Evolutionary conservation across 2,888 invertebrate species (phyloP), one percentile per base, ranked within the genome.

Genomic region (Lithophane socia): DNA sequence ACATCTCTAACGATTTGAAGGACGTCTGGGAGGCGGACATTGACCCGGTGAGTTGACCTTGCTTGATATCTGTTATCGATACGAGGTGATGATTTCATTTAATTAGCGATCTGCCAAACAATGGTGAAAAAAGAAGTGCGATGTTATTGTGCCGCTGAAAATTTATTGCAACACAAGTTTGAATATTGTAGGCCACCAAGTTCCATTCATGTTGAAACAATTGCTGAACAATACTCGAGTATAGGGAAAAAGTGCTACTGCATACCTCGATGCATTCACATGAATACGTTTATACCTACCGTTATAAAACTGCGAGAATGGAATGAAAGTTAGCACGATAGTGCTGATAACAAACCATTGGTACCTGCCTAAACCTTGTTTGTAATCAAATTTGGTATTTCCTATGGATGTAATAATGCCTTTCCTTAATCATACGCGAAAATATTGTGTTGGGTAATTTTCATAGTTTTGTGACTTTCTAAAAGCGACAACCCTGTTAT

Each of bases 1-100:
- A 98, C 95, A 97, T 97, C 93, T 97, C 97, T 91, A 97, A 97
- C 83, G 98, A 98, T 95, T 97, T 98, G 92, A 98, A 98, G 97
- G 98, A 98, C 95, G 97, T 98, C 92, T 98, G 98, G 98, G 98
- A 98, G 94, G 97, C 98, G 90, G 98, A 98, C 96, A 97, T 98
- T 93, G 98, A 98, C 97, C 98, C 98, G 98, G 98, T 98, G 95
- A 98, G 98, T 97, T 92, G 94, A 94, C 94, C 95, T 94, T 95
- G 93, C 88, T 83, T 87, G 90, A 90, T 92, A 93, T 88, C 92
- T 90, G 90, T 92, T 94, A 95, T 94, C 95, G 88, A 84, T 80
- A 77, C 64, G 79, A 91, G 86, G 87, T 89, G 89, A 90, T 83
- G 63, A 77, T 87, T 79, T 75, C 74, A 87, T 83, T 71, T 73